Percentiles rank a stretch among this genome's conserved stretches.
Conservation (phyloP, 2,113 vertebrate species). For the Lontra canadensis region DNA sequence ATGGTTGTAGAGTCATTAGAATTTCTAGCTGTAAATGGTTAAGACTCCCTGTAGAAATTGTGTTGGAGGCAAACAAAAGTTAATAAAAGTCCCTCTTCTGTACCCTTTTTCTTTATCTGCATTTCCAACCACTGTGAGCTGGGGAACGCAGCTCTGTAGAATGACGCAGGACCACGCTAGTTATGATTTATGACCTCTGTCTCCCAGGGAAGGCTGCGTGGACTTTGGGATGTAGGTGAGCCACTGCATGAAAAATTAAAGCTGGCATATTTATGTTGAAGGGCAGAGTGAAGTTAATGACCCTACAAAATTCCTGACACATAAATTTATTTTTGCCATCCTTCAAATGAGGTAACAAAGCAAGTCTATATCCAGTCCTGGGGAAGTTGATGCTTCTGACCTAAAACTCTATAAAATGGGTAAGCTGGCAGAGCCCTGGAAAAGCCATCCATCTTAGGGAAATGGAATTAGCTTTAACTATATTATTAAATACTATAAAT, state of each 20-base stretch:
- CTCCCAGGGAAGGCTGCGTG: not conserved
- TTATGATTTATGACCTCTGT: not conserved
- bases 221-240: not conserved
- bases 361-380: not conserved
- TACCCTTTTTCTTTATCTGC: not conserved
- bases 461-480: conserved; percentile 44
- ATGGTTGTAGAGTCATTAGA: not conserved
- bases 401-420: not conserved
- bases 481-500: conserved; percentile 51
- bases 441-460: conserved; percentile 47
- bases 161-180: not conserved
- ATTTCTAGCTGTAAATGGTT: conserved; percentile 44
- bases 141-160: not conserved
- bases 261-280: conserved; percentile 58
- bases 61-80: conserved; percentile 42
- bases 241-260: conserved; percentile 19
- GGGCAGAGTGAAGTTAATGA: conserved; percentile 52
- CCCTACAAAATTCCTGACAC: conserved; percentile 47
- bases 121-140: not conserved
- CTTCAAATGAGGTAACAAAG: conserved; percentile 45
- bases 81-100: conserved; percentile 42
- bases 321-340: conserved; percentile 43
- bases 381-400: not conserved
- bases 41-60: conserved; percentile 38
- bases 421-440: not conserved